Conservation (phyloP, 1,140 invertebrate genomes). For the Euglossa dilemma region DNA sequence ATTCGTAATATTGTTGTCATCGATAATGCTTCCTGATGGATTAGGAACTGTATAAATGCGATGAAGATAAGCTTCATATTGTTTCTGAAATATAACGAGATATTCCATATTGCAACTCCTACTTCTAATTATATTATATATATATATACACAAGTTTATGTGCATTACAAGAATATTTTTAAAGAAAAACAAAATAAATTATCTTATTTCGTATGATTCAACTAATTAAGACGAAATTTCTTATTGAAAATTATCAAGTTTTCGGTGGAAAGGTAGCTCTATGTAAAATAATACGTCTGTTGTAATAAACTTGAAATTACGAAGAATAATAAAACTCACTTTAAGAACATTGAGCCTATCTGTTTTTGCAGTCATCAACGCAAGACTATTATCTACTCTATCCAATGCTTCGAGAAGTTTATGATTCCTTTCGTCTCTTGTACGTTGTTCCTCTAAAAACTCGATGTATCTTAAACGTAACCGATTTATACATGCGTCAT, state of each 20-base stretch:
- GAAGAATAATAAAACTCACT: conserved; percentile 72
- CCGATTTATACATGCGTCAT: conserved; percentile 80
- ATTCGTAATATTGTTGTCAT: conserved; percentile 71
- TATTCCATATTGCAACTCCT: not conserved
- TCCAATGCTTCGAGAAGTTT: conserved; percentile 83
- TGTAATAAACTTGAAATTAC: not conserved
- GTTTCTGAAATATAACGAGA: conserved; percentile 73
- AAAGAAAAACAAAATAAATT: not conserved
- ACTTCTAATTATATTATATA: not conserved
- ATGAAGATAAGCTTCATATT: conserved; percentile 77
- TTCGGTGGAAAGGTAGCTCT: too few relatives aligned
- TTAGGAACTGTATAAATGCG: conserved; percentile 58
- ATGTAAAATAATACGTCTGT: not conserved
- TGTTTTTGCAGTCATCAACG: conserved; percentile 84
- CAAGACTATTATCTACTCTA: conserved; percentile 83
- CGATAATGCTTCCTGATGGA: conserved; percentile 55
- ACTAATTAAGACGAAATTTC: not conserved
- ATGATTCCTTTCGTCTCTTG: conserved; percentile 84
- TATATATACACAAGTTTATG: not conserved
- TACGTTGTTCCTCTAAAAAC: conserved; percentile 84
- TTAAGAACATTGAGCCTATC: conserved; percentile 84
- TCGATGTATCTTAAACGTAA: conserved; percentile 84
- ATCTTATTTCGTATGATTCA: not conserved
- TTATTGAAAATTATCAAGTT: not conserved
- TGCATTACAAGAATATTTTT: not conserved